phyloP scores from a whole-genome alignment of 2,797 vertebrate genomes.

The Potorous gilbertii region DNA sequence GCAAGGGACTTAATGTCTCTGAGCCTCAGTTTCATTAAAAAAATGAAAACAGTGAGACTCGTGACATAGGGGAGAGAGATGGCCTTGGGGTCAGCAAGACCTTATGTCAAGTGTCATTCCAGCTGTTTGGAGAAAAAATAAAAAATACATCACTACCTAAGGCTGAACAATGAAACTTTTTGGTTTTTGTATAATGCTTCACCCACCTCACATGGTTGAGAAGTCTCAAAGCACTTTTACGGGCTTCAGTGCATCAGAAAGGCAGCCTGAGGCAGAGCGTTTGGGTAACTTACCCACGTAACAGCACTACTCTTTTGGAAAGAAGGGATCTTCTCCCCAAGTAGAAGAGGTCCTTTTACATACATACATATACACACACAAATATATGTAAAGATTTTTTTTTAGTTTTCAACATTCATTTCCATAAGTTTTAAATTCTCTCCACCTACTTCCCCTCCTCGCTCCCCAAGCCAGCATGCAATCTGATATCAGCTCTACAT shows the following conservation, averaged over 20 bases:
- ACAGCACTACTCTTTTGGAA: no score
- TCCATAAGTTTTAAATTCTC: no score
- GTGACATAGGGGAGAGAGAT: background rate
- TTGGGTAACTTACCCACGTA: no score
- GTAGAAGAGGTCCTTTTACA: no score
- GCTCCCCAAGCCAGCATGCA: no score
- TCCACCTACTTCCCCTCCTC: no score
- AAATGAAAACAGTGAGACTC: background rate
- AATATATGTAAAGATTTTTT: no score
- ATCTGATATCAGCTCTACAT: no score
- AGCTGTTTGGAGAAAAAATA: background rate
- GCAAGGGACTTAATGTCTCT: background rate
- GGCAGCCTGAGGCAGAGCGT: no score
- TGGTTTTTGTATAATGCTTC: background rate
- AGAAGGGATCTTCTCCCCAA: no score
- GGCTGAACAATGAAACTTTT: background rate
- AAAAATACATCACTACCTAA: background rate
- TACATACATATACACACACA: no score
- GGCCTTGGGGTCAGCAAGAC: background rate
- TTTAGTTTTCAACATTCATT: no score
- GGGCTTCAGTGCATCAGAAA: background rate
- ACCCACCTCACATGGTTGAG: background rate
- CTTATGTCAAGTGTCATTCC: background rate
- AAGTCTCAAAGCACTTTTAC: background rate
- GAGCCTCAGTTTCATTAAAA: background rate